These are phyloP conservation scores for Zalophus californianus DNA, from an alignment of 2,797 vertebrate genomes.

Conservation along the genomic window DNA sequence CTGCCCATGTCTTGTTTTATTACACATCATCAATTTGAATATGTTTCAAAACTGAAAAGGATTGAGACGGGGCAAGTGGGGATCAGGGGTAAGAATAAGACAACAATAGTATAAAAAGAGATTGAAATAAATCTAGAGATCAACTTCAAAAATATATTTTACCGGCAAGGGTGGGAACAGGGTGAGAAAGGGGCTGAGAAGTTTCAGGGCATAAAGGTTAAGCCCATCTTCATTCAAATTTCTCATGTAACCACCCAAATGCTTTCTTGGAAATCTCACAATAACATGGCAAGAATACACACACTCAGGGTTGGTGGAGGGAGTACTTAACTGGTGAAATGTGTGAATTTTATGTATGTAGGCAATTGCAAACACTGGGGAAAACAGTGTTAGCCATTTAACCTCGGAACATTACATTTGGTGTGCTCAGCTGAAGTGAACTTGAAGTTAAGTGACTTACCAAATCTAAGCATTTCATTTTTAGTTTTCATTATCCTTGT, in stretches of 20 bases:
- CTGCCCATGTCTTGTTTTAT: neutral
- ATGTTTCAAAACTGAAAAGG: neutral
- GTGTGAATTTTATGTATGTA: neutral
- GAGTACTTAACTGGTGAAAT: neutral
- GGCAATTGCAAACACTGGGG: neutral
- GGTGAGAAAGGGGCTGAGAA: neutral
- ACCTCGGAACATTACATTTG: neutral
- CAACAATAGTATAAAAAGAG: neutral
- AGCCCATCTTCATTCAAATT: neutral
- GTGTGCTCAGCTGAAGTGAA: neutral
- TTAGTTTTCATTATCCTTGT: neutral
- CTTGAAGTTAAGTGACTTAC: neutral
- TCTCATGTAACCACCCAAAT: neutral
- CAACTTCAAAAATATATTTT: neutral
- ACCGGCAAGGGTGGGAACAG: neutral
- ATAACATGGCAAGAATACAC: neutral
- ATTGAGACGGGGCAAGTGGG: neutral
- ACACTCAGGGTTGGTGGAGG: neutral
- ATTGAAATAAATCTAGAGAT: neutral
- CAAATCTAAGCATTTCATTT: neutral
- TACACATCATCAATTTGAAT: neutral
- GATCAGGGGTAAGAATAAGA: neutral
- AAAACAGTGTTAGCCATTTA: neutral
- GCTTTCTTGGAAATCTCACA: neutral
- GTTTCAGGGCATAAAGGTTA: neutral